Percentiles rank a stretch among this genome's conserved stretches.
These are phyloP conservation scores for Trichomalopsis sarcophagae DNA, from an alignment of 1,140 invertebrate genomes.

Conservation along the genomic window DNA sequence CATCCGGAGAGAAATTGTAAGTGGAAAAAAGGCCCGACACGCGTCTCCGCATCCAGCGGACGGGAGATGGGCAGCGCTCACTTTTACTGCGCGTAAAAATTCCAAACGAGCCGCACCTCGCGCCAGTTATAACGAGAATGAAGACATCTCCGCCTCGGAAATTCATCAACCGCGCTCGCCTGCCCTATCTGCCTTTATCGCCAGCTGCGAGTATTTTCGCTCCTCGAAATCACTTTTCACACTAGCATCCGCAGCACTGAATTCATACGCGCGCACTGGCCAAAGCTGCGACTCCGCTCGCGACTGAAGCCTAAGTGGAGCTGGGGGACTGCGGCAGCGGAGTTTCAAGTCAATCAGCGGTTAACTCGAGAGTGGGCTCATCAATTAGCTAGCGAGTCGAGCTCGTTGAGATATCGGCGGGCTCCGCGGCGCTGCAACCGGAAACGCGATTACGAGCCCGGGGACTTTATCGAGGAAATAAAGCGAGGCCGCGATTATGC, in stretches of 20 bases:
- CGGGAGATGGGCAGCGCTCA: too few species aligned
- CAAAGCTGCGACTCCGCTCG: neutral
- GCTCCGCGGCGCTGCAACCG: too few species aligned
- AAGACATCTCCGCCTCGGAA: slow-evolving; percentile 32
- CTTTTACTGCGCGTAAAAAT: too few species aligned
- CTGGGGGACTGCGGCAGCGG: neutral
- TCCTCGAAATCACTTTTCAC: too few species aligned
- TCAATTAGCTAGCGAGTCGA: slow-evolving; percentile 44
- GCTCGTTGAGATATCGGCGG: neutral
- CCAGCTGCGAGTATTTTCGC: neutral
- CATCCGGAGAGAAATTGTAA: neutral
- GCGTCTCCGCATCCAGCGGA: too few species aligned
- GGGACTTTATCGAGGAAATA: neutral
- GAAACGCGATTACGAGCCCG: neutral
- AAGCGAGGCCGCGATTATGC: neutral
- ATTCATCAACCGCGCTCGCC: slow-evolving; percentile 38
- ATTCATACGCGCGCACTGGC: too few species aligned
- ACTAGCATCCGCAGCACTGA: too few species aligned
- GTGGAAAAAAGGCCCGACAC: too few species aligned
- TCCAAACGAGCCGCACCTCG: too few species aligned
- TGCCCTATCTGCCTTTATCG: neutral
- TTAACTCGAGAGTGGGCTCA: slow-evolving; percentile 29
- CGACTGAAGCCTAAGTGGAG: too few species aligned
- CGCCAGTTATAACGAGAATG: neutral
- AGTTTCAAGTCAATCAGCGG: slow-evolving; percentile 45